Conservation (phyloP, 2,888 invertebrate genomes). For the Leuctra nigra region DNA sequence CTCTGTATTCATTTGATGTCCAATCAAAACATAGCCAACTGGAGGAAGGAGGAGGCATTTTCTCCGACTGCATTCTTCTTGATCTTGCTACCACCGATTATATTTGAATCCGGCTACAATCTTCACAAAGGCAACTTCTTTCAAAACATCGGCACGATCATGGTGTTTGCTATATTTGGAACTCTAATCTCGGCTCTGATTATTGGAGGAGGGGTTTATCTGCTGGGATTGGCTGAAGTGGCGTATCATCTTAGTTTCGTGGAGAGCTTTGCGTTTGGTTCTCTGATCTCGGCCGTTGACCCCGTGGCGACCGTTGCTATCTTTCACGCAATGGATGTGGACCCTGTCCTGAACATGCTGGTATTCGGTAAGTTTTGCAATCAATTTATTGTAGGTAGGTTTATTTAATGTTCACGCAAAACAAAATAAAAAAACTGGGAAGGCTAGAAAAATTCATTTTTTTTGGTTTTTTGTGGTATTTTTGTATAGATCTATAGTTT, state of each 20-base stretch:
- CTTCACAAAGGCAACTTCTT: constrained; percentile 95
- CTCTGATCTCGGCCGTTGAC: constrained; percentile 96
- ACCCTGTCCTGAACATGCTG: constrained; percentile 97
- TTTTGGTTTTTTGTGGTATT: too few species aligned
- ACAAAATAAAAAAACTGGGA: too few species aligned
- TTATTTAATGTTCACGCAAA: too few species aligned
- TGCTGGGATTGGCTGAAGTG: constrained; percentile 84
- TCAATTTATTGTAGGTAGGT: not conserved
- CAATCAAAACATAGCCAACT: constrained; percentile 82
- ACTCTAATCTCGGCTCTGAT: constrained; percentile 95
- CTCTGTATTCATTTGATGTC: constrained; percentile 84
- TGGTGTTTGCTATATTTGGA: constrained; percentile 96
- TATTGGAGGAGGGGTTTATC: constrained; percentile 92
- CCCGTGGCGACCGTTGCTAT: constrained; percentile 99
- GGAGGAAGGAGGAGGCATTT: constrained; percentile 96
- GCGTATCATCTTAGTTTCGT: constrained; percentile 90
- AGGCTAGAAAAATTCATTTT: too few species aligned
- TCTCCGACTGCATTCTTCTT: constrained; percentile 98
- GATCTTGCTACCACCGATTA: constrained; percentile 93
- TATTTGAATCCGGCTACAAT: constrained; percentile 99
- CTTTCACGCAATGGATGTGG: constrained; percentile 95
- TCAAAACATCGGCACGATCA: constrained; percentile 97
- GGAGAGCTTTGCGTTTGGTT: constrained; percentile 98
- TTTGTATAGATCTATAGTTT: too few species aligned
- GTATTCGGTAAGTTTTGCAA: constrained; percentile 61